Evolutionary conservation across 2,888 invertebrate genomes (phyloP), one percentile per base, ranked within the genome.

Genomic region (Oegoconia quadripuncta): DNA sequence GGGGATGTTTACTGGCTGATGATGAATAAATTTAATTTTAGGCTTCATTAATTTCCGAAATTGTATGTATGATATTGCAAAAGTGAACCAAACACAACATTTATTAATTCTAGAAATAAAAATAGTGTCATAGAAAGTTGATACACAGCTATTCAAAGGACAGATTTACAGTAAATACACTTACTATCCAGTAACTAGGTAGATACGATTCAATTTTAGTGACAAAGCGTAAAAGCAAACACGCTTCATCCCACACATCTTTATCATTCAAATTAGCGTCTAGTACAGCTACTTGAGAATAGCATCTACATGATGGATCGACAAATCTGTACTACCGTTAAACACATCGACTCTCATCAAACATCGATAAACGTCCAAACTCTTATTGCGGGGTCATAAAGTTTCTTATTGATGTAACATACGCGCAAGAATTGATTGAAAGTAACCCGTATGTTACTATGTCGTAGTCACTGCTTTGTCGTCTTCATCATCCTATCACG

Each of bases 271-370:
- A 34, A 39, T 39, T 39, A 28, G 34, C 30, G 14, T 18, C 16
- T 13, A 34, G 29, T 25, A 29, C 32, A 15, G 38, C 38, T 39
- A 34, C 33, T 34, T 39, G 38, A 28, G 34, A 34, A 18, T 34
- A 12, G 20, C 23, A 22, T 12, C 17, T 26, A 12, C 3, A 7
- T 20, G 29, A 39, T 23, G 25, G 23, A 33, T 33, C 11, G 22
- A 30, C 28, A 25, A 12, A 37, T 32, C 37, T 14, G 25, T 13
- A 27, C 6, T 18, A 31, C 26, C 31, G 25, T 33, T 33, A 38
- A 18, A 14, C 38, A 38, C 32, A 38, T 32, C 27, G 31, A 37
- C 31, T 22, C 17, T 32, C 29, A 29, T 29, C 29, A 29, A 16
- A 29, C 18, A 20, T 20, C 22, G 5, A 32, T 32, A 32, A 20